Evolutionary conservation across 1,140 invertebrate species (phyloP).

Genomic region (Hycleus cichorii): DNA sequence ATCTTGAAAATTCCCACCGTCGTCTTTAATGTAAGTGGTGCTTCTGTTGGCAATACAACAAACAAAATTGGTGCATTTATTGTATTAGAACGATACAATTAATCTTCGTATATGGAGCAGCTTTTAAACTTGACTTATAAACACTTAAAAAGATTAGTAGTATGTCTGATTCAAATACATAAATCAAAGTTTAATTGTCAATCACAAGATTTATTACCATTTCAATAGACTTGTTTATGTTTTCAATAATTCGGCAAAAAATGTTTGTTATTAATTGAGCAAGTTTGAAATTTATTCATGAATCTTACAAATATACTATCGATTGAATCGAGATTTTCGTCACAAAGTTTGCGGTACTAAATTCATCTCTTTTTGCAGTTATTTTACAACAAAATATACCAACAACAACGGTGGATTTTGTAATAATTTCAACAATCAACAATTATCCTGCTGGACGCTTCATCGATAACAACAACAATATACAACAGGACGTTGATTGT

Average conservation of each 20-base stretch:
- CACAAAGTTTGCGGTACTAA: neutral
- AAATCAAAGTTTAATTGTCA: too few relatives aligned
- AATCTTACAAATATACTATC: neutral
- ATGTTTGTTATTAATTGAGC: neutral
- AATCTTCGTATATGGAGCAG: too few relatives aligned
- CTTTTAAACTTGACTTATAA: too few relatives aligned
- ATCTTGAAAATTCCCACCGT: too few relatives aligned
- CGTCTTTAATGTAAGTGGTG: too few relatives aligned
- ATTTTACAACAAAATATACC: neutral
- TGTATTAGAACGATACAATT: too few relatives aligned
- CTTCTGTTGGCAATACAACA: too few relatives aligned
- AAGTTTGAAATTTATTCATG: neutral
- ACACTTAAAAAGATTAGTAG: too few relatives aligned
- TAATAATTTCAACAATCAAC: conserved; percentile 14
- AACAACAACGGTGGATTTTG: conserved; percentile 8
- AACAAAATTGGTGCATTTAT: too few relatives aligned
- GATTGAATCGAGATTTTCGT: neutral
- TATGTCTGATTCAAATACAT: too few relatives aligned
- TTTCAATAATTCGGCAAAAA: neutral
- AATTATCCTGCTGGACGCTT: conserved; percentile 7
- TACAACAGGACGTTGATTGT: conserved; percentile 1
- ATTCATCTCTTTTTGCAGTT: conserved; percentile 14
- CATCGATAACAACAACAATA: neutral
- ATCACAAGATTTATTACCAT: neutral
- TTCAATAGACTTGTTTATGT: too few relatives aligned